Conservation (phyloP, 2,797 vertebrate species). For the Sebastolobus altivelis region DNA sequence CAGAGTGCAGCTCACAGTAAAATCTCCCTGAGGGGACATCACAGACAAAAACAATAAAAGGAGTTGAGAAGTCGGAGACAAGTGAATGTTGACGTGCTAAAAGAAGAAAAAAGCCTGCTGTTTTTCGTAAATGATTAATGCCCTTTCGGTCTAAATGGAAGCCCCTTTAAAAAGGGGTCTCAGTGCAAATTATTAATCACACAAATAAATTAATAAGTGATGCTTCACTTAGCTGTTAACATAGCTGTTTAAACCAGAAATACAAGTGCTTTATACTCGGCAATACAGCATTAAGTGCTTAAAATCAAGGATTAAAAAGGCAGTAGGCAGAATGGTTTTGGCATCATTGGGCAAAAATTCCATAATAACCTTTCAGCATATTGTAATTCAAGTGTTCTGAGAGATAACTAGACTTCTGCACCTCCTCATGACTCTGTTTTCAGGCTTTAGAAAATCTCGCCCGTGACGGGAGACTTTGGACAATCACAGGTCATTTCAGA, state of each 20-base stretch:
- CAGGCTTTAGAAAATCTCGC: too few species aligned
- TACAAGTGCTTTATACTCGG: background rate
- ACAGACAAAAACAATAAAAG: constrained; percentile 41
- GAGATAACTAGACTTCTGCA: too few species aligned
- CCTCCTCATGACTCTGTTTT: too few species aligned
- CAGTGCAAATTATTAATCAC: constrained; percentile 65
- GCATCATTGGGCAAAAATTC: too few species aligned
- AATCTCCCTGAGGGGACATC: constrained; percentile 80
- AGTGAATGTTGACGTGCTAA: constrained; percentile 1
- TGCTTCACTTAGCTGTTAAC: constrained; percentile 8
- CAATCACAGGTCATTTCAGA: too few species aligned
- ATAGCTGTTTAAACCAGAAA: constrained; percentile 13
- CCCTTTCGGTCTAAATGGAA: constrained; percentile 21
- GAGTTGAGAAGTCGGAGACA: constrained; percentile 37
- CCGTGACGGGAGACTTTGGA: too few species aligned
- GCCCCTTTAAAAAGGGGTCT: constrained; percentile 9
- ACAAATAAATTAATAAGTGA: constrained; percentile 44
- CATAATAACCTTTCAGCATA: too few species aligned
- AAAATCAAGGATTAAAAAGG: background rate
- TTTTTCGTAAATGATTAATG: constrained; percentile 52
- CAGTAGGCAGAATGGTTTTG: too few species aligned
- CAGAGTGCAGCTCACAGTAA: constrained; percentile 86
- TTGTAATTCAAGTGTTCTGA: too few species aligned
- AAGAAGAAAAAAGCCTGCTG: constrained; percentile 3
- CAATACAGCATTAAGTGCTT: constrained; percentile 3